Conservation (phyloP, 2,888 invertebrate genomes). For the Ectemnius continuus region DNA sequence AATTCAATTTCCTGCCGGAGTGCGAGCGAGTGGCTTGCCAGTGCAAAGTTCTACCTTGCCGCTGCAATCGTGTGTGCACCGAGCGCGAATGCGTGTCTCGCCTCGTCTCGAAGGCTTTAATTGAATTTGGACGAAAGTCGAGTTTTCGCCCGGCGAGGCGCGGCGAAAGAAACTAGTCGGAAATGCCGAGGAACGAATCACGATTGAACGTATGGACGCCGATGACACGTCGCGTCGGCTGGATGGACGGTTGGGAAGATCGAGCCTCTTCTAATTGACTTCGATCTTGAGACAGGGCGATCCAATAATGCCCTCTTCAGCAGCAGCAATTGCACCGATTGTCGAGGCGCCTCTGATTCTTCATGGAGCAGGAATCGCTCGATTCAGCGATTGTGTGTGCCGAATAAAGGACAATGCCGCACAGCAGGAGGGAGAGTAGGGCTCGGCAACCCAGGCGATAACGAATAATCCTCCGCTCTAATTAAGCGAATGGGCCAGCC, state of each 20-base stretch:
- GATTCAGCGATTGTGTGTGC: neutral
- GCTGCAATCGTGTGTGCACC: constrained; percentile 13
- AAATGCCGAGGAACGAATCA: too few relatives aligned
- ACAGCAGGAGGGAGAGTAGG: neutral
- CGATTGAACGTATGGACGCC: too few relatives aligned
- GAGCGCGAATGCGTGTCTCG: constrained; percentile 24
- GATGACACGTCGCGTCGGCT: too few relatives aligned
- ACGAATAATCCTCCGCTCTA: constrained; percentile 8
- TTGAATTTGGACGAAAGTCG: constrained; percentile 41
- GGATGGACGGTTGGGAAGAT: too few relatives aligned
- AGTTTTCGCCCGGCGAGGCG: neutral
- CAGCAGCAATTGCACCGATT: neutral
- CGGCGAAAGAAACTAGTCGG: neutral
- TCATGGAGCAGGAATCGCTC: neutral
- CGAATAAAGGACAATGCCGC: neutral
- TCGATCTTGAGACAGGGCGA: neutral
- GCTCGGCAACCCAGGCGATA: neutral
- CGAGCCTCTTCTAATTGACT: neutral
- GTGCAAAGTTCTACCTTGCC: constrained; percentile 6
- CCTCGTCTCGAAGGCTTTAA: constrained; percentile 29
- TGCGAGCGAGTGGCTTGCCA: constrained; percentile 25
- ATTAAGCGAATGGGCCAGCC: constrained; percentile 1
- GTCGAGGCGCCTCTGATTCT: neutral
- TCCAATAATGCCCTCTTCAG: neutral
- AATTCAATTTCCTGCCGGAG: constrained; percentile 52